Percentiles rank a stretch among this genome's conserved stretches.
Conservation (phyloP, 2,797 vertebrate species). For the Platalea minor region DNA sequence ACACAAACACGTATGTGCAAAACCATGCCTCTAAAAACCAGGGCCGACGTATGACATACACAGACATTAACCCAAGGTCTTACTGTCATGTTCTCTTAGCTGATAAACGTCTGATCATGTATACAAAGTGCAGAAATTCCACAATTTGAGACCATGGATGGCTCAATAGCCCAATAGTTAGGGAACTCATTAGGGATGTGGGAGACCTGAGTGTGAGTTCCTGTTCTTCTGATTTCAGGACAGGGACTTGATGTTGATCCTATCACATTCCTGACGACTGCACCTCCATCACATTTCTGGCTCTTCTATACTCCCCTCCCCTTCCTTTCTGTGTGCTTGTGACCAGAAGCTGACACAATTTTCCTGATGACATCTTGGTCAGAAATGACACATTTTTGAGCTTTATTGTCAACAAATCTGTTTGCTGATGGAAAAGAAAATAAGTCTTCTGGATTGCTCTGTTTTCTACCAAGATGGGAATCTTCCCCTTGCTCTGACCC, state of each 20-base stretch:
- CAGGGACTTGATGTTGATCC: not conserved
- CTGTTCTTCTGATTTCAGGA: not conserved
- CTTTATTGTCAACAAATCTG: not conserved
- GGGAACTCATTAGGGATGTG: not conserved
- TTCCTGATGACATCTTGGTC: conserved; percentile 2
- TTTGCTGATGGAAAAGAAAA: not conserved
- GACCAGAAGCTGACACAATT: conserved; percentile 8
- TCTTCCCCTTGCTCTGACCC: not conserved
- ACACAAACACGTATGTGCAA: not conserved
- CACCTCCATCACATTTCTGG: not conserved
- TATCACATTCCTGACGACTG: not conserved
- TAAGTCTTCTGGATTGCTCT: not conserved
- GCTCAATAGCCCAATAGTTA: not conserved
- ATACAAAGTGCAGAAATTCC: not conserved
- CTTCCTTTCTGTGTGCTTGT: not conserved
- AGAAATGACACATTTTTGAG: conserved; percentile 6
- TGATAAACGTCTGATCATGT: not conserved
- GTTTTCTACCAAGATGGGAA: conserved; percentile 16
- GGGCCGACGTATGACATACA: not conserved
- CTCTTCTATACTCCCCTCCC: not conserved
- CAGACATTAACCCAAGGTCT: not conserved
- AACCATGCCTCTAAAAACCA: not conserved
- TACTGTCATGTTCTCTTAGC: not conserved
- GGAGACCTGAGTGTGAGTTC: not conserved
- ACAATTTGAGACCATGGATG: not conserved